Percentiles rank a stretch among this genome's conserved stretches.
Conservation (phyloP, 2,888 invertebrate species). For the Augiades crinisus region DNA sequence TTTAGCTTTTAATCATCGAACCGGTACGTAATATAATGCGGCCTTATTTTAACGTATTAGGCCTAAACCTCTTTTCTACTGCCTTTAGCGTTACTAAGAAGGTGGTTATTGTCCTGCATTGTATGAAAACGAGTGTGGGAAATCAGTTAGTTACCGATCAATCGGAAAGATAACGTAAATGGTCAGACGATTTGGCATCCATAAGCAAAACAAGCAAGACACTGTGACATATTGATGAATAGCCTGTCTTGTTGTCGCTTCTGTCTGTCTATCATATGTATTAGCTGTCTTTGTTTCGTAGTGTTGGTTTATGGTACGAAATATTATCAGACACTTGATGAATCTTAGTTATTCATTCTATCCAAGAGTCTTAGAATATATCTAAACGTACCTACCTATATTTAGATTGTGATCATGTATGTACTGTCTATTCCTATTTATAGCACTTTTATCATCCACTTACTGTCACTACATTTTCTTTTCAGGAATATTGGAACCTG, state of each 20-base stretch:
- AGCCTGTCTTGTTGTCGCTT: slow-evolving; percentile 55
- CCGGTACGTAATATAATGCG: too few species aligned
- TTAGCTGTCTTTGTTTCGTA: slow-evolving; percentile 27
- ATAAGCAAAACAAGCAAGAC: slow-evolving; percentile 37
- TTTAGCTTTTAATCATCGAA: too few species aligned
- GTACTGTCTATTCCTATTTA: too few species aligned
- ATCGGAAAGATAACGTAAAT: slow-evolving; percentile 46
- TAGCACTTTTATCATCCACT: too few species aligned
- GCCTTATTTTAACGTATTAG: too few species aligned
- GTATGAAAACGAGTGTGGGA: slow-evolving; percentile 30
- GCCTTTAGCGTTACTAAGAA: too few species aligned
- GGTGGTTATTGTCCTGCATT: too few species aligned
- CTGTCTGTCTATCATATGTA: slow-evolving; percentile 53
- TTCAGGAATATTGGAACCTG: too few species aligned
- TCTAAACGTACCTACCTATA: too few species aligned
- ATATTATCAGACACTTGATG: neutral
- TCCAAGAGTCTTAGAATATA: neutral
- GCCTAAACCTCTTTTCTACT: too few species aligned
- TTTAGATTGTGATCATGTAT: too few species aligned
- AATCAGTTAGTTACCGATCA: slow-evolving; percentile 44
- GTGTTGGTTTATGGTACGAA: neutral
- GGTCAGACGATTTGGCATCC: slow-evolving; percentile 43
- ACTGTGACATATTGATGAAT: slow-evolving; percentile 62
- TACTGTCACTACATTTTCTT: too few species aligned
- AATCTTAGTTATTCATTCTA: neutral